Evolutionary conservation across 2,888 invertebrate genomes (phyloP).

Genomic region (Mellilla xanthometata): DNA sequence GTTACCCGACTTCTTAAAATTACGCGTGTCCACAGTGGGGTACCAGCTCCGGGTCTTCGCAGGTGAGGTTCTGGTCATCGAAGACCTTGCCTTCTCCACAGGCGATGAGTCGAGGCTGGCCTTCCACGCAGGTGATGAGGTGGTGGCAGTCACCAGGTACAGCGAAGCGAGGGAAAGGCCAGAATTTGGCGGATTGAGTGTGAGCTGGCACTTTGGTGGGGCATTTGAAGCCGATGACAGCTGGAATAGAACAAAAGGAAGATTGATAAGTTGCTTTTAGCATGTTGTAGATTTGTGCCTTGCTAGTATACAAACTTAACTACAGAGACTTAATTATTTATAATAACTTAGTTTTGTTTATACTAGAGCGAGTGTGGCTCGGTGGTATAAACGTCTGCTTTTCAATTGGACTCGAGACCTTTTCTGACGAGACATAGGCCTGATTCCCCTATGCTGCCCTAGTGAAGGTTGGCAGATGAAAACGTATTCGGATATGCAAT

Average conservation of each 20-base stretch:
- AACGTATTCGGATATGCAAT: too few species aligned
- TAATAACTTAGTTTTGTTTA: too few species aligned
- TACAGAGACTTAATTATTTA: too few species aligned
- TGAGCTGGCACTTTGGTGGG: conserved; percentile 92
- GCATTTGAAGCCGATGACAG: conserved; percentile 95
- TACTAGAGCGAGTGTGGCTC: too few species aligned
- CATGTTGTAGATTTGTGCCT: too few species aligned
- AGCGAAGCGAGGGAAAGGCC: conserved; percentile 95
- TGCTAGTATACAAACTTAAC: too few species aligned
- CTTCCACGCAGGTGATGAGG: conserved; percentile 95
- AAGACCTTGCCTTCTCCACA: conserved; percentile 95
- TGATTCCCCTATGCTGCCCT: too few species aligned
- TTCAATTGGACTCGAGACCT: too few species aligned
- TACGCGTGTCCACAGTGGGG: conserved; percentile 73
- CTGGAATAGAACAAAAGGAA: conserved; percentile 64
- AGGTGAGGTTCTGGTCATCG: conserved; percentile 91
- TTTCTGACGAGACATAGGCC: too few species aligned
- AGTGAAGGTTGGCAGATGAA: too few species aligned
- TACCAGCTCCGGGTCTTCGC: conserved; percentile 88
- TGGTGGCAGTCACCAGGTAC: conserved; percentile 94
- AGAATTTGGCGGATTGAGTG: conserved; percentile 92
- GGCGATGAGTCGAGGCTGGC: conserved; percentile 92
- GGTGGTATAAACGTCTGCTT: too few species aligned
- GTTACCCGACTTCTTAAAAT: conserved; percentile 26
- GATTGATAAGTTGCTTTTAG: too few species aligned